A percentile compares a stretch with the other conserved stretches of the same genome.
phyloP scores from a whole-genome alignment of 2,888 invertebrate species.

The Nycteola revayana region DNA sequence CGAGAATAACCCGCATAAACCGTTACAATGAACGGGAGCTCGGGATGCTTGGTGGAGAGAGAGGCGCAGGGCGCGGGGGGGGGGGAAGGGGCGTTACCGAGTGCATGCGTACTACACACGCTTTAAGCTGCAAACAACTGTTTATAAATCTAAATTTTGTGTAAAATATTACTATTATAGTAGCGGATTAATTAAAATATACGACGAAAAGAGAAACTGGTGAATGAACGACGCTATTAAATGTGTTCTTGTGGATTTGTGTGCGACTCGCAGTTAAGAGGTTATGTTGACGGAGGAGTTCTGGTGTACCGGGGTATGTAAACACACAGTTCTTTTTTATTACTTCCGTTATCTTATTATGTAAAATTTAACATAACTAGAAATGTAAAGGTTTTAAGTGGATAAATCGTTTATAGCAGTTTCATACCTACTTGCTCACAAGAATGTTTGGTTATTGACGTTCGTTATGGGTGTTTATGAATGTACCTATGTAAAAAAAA shows the following conservation, averaged over 20 bases:
- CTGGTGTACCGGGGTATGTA: slow-evolving; percentile 52
- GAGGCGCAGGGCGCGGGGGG: slow-evolving; percentile 11
- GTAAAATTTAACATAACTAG: slow-evolving; percentile 13
- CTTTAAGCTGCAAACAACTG: slow-evolving; percentile 11
- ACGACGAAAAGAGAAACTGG: slow-evolving; percentile 20
- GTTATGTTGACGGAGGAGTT: slow-evolving; percentile 70
- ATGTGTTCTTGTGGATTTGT: slow-evolving; percentile 12
- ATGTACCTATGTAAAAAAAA: too few relatives aligned
- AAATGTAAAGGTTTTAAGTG: too few relatives aligned
- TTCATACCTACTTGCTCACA: too few relatives aligned
- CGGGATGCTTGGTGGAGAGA: slow-evolving; percentile 43
- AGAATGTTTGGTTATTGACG: too few relatives aligned
- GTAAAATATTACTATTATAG: slow-evolving; percentile 14
- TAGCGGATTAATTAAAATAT: slow-evolving; percentile 23
- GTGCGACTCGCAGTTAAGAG: slow-evolving; percentile 38
- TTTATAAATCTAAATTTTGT: slow-evolving; percentile 10
- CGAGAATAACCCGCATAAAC: slow-evolving; percentile 49
- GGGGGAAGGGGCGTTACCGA: slow-evolving; percentile 16
- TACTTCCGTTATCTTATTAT: slow-evolving; percentile 8
- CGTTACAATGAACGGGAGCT: slow-evolving; percentile 43
- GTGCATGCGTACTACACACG: slow-evolving; percentile 29
- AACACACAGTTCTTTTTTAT: slow-evolving; percentile 9
- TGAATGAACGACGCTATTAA: background rate
- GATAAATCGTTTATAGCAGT: too few relatives aligned
- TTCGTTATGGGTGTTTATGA: too few relatives aligned